A percentile compares a stretch with the other conserved stretches of the same genome.
Conservation (phyloP, 2,888 invertebrate genomes). For the Bellardia bayeri region DNA sequence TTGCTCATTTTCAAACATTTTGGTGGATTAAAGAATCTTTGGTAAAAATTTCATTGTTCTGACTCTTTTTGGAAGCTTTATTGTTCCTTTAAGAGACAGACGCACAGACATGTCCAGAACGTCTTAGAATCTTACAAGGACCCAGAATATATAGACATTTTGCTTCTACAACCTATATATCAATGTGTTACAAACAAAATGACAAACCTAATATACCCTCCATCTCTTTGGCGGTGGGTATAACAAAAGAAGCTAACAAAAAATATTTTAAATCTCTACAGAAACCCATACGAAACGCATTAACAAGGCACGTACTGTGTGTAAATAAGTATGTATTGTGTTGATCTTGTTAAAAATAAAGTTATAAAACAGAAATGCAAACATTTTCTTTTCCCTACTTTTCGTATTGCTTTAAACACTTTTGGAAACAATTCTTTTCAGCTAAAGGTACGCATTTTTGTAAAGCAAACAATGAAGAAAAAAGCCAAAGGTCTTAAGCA, state of each 20-base stretch:
- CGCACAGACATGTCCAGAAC: no score
- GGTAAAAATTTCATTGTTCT: no score
- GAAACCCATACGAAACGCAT: not conserved
- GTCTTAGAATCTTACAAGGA: no score
- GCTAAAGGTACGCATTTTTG: not conserved
- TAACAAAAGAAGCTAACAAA: conserved; percentile 8
- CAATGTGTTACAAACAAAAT: no score
- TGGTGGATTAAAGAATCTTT: no score
- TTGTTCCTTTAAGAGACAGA: no score
- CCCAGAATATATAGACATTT: no score
- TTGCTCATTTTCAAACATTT: no score
- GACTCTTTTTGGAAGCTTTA: no score
- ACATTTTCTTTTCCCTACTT: not conserved
- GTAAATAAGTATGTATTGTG: not conserved
- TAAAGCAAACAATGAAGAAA: not conserved
- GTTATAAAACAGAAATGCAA: conserved; percentile 1
- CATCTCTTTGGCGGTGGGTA: no score
- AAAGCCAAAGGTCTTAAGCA: not conserved
- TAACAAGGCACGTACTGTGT: not conserved
- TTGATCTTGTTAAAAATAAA: conserved; percentile 18
- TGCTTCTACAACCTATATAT: no score
- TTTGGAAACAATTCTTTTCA: not conserved
- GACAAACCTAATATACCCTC: no score
- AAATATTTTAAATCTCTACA: not conserved
- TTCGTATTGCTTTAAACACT: not conserved